These are phyloP conservation scores for Channa argus DNA, from an alignment of 2,113 vertebrate genomes.

Conservation along the genomic window DNA sequence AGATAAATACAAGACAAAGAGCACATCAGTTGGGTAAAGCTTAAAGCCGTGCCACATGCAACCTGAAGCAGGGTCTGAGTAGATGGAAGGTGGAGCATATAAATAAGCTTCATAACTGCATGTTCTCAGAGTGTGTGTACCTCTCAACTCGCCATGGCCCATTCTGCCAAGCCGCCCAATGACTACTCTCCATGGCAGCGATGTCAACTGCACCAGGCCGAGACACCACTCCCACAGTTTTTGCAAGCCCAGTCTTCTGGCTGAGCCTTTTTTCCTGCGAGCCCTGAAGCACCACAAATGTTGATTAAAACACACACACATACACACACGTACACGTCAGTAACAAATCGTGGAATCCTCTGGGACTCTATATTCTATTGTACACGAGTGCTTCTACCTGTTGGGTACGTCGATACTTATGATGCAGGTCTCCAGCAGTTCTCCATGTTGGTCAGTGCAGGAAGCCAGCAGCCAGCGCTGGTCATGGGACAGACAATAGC, in stretches of 20 bases:
- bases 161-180: slow-evolving; percentile 97
- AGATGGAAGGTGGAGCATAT: no score
- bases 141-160: slow-evolving; percentile 97
- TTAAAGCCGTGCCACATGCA: no score
- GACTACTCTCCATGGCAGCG: slow-evolving; percentile 97
- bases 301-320: background rate
- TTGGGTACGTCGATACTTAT: slow-evolving; percentile 97
- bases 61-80: no score
- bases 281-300: slow-evolving; percentile 80
- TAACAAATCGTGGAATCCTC: background rate
- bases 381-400: slow-evolving; percentile 69
- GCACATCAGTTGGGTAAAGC: background rate
- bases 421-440: slow-evolving; percentile 95
- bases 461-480: slow-evolving; percentile 97
- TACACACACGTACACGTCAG: background rate
- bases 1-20: background rate
- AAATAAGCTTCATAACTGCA: background rate
- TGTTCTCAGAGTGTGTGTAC: slow-evolving; percentile 71
- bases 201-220: slow-evolving; percentile 96
- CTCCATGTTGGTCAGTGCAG: slow-evolving; percentile 96
- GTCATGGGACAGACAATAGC: slow-evolving; percentile 98
- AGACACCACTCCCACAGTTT: slow-evolving; percentile 99
- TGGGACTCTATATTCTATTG: background rate
- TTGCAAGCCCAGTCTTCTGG: slow-evolving; percentile 93
- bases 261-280: slow-evolving; percentile 98